Evolutionary conservation across 1,140 invertebrate species (phyloP).

Genomic region (Wasmannia auropunctata): DNA sequence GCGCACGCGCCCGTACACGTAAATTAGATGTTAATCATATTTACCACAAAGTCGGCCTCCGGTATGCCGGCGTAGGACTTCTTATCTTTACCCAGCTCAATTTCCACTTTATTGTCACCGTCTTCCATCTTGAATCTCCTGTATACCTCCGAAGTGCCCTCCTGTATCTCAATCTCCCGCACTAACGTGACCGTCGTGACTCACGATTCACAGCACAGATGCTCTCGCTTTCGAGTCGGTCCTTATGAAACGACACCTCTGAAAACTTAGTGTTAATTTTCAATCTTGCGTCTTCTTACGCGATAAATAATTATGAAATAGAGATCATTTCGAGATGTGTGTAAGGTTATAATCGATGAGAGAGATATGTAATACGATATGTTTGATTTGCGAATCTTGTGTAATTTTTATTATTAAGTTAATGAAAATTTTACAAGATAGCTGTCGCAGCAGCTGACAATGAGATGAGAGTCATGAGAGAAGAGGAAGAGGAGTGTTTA

Average conservation of each 20-base stretch:
- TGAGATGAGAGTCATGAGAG: no score
- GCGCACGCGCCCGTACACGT: neutral
- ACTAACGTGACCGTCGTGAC: neutral
- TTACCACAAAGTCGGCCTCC: constrained; percentile 92
- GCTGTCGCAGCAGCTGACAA: no score
- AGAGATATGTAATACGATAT: neutral
- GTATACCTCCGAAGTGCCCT: neutral
- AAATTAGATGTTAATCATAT: constrained; percentile 17
- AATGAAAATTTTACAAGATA: no score
- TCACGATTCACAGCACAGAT: constrained; percentile 26
- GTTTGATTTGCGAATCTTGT: neutral
- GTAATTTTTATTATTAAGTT: no score
- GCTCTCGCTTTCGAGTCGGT: neutral
- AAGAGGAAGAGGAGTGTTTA: no score
- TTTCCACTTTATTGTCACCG: constrained; percentile 75
- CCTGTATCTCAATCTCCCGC: neutral
- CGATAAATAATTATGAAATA: neutral
- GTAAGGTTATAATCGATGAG: neutral
- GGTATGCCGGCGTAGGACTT: constrained; percentile 93
- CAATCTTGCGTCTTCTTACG: neutral
- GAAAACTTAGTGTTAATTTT: neutral
- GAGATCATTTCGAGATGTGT: neutral
- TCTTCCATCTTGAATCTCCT: constrained; percentile 79
- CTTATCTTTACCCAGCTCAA: constrained; percentile 85
- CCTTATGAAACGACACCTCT: constrained; percentile 32